Evolutionary conservation across 2,797 vertebrate genomes (phyloP).

Genomic region (Rhinogobio ventralis): DNA sequence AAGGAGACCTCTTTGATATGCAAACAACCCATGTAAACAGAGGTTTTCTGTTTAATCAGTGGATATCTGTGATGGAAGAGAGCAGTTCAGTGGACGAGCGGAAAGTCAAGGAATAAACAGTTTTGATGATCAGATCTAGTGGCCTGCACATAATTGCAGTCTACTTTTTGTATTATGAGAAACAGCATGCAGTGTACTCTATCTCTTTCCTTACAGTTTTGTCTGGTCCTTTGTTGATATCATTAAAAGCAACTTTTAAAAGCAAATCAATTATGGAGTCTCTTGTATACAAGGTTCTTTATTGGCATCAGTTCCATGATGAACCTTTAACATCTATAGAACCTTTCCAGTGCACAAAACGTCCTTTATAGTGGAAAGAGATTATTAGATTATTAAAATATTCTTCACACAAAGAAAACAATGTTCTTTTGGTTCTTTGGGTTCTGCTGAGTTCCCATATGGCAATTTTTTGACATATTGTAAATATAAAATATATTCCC

Average conservation of each 20-base stretch:
- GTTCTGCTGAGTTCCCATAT: too few relatives aligned
- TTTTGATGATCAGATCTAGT: slow-evolving; percentile 7
- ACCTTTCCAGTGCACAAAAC: neutral
- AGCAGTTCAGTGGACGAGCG: neutral
- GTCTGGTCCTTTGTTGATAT: neutral
- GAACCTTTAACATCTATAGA: too few relatives aligned
- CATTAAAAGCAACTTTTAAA: neutral
- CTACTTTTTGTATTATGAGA: neutral
- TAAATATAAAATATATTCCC: neutral
- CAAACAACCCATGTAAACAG: slow-evolving; percentile 5
- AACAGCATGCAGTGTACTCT: neutral
- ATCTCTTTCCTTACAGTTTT: neutral
- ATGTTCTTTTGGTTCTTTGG: neutral
- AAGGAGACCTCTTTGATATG: neutral
- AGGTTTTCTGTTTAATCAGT: slow-evolving; percentile 15
- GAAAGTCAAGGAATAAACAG: slow-evolving; percentile 36
- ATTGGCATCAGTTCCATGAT: neutral
- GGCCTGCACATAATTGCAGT: neutral
- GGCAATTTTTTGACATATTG: neutral
- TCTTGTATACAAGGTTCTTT: neutral
- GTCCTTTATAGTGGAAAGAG: neutral
- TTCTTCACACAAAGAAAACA: neutral
- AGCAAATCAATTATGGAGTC: neutral
- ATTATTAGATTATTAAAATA: neutral
- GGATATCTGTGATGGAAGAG: neutral